These are phyloP conservation scores for Phoxinus phoxinus DNA, from an alignment of 2,113 vertebrate genomes.

Conservation along the genomic window DNA sequence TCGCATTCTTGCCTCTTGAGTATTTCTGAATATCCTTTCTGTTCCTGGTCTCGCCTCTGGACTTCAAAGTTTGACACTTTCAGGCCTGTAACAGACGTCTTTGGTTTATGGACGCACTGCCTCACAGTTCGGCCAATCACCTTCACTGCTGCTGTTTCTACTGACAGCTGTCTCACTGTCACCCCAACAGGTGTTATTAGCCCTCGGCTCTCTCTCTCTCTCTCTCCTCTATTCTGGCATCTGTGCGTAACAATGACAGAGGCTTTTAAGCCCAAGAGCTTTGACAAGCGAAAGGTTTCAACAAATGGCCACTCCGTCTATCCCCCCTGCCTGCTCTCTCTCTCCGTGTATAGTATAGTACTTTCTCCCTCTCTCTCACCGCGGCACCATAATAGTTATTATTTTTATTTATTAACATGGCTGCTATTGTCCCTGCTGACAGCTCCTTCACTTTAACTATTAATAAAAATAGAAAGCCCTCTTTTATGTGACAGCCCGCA, in stretches of 20 bases:
- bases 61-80: constrained; percentile 27
- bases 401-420: constrained; percentile 91
- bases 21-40: neutral
- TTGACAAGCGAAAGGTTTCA: constrained; percentile 91
- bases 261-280: constrained; percentile 90
- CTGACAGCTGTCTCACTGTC: constrained; percentile 85
- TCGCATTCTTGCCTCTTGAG: neutral
- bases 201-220: constrained; percentile 62
- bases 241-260: constrained; percentile 81
- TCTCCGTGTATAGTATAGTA: constrained; percentile 75
- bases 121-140: constrained; percentile 51
- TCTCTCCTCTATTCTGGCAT: constrained; percentile 47
- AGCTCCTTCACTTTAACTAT: constrained; percentile 89
- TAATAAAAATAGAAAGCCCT: constrained; percentile 81
- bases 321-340: constrained; percentile 73
- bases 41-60: neutral
- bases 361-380: constrained; percentile 75
- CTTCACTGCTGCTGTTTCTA: constrained; percentile 56
- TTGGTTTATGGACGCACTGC: constrained; percentile 15
- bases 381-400: constrained; percentile 80
- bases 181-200: constrained; percentile 90
- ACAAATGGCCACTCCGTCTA: constrained; percentile 83
- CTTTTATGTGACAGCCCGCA: constrained; percentile 69
- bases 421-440: constrained; percentile 83
- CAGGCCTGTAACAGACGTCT: constrained; percentile 4